Conservation (phyloP, 2,113 vertebrate species). For the Centropus unirufus region DNA sequence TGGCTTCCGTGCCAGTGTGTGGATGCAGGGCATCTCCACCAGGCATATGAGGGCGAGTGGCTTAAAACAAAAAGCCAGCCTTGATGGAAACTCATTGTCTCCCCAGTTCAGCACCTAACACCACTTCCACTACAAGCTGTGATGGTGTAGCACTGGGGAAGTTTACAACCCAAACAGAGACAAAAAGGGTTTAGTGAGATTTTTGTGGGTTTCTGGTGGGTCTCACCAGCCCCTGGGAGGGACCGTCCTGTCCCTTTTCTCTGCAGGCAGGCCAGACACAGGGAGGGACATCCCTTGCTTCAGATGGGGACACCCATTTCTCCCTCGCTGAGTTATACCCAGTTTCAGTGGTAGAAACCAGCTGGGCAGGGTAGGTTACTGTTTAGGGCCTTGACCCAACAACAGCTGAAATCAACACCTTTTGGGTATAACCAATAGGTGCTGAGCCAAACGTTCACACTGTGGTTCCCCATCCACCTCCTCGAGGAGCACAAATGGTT, state of each 20-base stretch:
- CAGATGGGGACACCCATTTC: not conserved
- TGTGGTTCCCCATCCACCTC: not conserved
- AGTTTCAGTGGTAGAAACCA: not conserved
- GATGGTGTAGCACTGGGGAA: accelerated
- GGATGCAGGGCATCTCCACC: not conserved
- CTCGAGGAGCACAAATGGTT: not conserved
- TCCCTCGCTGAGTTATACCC: not conserved
- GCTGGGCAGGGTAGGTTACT: not conserved
- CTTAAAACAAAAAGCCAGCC: not conserved
- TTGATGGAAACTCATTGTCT: not conserved
- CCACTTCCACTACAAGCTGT: not conserved
- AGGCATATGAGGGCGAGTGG: not conserved
- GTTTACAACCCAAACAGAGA: not conserved
- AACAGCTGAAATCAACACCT: not conserved
- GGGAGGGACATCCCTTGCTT: not conserved
- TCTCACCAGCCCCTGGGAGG: not conserved
- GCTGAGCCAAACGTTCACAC: not conserved
- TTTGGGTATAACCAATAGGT: not conserved
- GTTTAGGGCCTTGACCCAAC: not conserved
- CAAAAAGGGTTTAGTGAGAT: not conserved
- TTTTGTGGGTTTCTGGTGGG: not conserved
- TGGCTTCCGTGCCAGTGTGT: not conserved
- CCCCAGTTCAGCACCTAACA: no score
- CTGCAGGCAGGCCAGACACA: not conserved
- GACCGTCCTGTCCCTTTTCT: not conserved